Evolutionary conservation across 1,140 invertebrate genomes (phyloP).

Genomic region (Ostrea denselamellosa): DNA sequence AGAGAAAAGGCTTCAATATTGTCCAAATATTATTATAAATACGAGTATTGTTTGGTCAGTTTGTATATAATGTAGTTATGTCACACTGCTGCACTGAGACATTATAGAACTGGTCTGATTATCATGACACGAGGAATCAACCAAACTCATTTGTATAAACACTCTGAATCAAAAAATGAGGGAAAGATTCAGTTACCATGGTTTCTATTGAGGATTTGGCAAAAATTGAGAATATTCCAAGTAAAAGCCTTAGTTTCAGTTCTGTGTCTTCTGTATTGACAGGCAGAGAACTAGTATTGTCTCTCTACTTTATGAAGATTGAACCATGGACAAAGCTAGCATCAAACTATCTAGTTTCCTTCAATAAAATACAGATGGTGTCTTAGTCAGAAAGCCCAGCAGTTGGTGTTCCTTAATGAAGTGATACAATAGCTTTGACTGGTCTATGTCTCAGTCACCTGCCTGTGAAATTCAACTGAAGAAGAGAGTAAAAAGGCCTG

Average conservation of each 20-base stretch:
- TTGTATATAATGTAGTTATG: too few species aligned
- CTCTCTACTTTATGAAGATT: background rate
- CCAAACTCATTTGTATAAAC: too few species aligned
- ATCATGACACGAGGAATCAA: too few species aligned
- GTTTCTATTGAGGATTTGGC: background rate
- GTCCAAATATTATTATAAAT: background rate
- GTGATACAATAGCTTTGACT: background rate
- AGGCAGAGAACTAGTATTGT: background rate
- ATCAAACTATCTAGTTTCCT: slow-evolving; percentile 19
- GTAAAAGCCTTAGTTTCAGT: background rate
- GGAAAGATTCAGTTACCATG: background rate
- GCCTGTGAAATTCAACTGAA: background rate
- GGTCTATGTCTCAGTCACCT: background rate
- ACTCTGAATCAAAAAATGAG: background rate
- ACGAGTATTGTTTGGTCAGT: too few species aligned
- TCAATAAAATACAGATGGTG: slow-evolving; percentile 29
- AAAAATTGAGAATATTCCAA: background rate
- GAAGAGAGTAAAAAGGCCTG: background rate
- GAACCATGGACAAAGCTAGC: background rate
- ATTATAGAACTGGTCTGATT: too few species aligned
- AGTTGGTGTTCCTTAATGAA: background rate
- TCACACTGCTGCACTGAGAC: too few species aligned
- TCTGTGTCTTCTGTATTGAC: background rate
- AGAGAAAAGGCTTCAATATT: background rate
- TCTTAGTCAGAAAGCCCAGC: slow-evolving; percentile 14